Evolutionary conservation across 2,113 vertebrate genomes (phyloP).

Genomic region (Dromaius novaehollandiae): DNA sequence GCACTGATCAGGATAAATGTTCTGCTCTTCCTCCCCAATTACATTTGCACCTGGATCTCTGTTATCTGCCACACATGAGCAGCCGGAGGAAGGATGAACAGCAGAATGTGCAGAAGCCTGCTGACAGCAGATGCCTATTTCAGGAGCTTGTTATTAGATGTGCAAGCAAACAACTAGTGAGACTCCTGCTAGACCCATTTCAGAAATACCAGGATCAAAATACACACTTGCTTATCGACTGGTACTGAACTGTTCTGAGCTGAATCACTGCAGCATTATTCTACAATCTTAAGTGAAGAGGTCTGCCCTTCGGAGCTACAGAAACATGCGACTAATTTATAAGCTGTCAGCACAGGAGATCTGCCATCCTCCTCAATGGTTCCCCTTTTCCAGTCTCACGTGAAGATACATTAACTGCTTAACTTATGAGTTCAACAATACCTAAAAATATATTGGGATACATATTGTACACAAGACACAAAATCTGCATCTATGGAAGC

Average conservation of each 20-base stretch:
- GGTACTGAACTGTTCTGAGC: not conserved
- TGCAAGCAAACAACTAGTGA: not conserved
- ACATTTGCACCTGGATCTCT: not conserved
- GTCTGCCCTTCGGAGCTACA: not conserved
- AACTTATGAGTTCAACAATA: not conserved
- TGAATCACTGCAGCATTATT: not conserved
- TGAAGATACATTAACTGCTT: not conserved
- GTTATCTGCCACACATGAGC: too few species aligned
- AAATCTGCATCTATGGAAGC: not conserved
- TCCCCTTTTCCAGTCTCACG: not conserved
- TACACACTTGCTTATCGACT: not conserved
- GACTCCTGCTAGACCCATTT: not conserved
- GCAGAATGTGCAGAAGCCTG: not conserved
- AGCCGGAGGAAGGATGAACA: not conserved
- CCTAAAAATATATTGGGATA: not conserved
- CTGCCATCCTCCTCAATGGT: not conserved
- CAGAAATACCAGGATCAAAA: not conserved
- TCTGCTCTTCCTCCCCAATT: not conserved
- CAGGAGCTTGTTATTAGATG: not conserved
- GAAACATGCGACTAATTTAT: not conserved
- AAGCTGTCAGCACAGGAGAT: too few species aligned
- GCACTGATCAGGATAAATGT: not conserved
- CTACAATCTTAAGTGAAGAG: not conserved
- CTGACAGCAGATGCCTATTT: not conserved
- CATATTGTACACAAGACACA: not conserved